Percentiles rank a stretch among this genome's conserved stretches.
Evolutionary conservation across 1,140 invertebrate species (phyloP).

Genomic region (Hylaeus volcanicus): DNA sequence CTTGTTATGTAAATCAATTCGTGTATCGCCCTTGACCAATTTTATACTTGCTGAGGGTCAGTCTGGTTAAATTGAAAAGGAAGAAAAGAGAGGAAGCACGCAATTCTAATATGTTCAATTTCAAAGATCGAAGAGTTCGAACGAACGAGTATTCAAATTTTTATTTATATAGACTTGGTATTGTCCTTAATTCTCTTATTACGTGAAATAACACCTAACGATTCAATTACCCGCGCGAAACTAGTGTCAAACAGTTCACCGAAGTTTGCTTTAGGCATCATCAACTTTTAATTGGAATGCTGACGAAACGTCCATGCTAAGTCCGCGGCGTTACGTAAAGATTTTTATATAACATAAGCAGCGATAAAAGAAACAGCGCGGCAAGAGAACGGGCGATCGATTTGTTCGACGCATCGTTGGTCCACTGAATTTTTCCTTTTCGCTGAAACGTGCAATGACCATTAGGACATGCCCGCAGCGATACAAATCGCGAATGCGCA

Average conservation of each 20-base stretch:
- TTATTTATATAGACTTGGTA: no score
- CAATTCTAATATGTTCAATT: no score
- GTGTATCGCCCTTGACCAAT: no score
- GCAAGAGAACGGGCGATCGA: background rate
- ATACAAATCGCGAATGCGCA: background rate
- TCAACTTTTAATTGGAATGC: background rate
- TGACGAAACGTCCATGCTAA: background rate
- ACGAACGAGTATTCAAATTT: no score
- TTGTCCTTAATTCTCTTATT: no score
- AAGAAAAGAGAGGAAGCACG: no score
- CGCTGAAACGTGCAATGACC: no score
- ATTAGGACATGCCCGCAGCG: background rate
- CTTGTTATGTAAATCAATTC: no score
- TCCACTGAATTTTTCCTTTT: background rate
- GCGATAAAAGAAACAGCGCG: background rate
- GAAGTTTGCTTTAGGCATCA: background rate
- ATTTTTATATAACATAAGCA: constrained; percentile 1
- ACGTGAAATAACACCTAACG: background rate
- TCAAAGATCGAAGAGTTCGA: no score
- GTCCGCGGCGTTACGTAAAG: background rate
- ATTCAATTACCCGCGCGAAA: background rate
- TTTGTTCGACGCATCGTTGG: no score
- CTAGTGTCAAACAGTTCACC: background rate
- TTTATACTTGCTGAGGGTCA: no score
- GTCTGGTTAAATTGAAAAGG: no score